These are phyloP conservation scores for Zaprionus inermis DNA, from an alignment of 1,140 invertebrate genomes.

Conservation along the genomic window DNA sequence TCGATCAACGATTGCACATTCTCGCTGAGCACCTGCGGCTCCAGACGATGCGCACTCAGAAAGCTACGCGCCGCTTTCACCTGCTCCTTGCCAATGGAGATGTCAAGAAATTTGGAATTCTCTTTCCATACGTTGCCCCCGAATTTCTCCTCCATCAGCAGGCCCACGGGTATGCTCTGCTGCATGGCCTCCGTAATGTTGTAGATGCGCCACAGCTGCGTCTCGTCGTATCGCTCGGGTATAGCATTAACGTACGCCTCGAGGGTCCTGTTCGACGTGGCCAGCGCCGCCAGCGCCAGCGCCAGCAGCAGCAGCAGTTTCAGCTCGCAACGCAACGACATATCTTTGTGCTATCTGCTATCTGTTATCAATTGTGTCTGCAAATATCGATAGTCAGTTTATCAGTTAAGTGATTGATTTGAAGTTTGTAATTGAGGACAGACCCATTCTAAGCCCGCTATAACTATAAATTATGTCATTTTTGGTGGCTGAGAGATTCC, in stretches of 20 bases:
- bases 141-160: slow-evolving; percentile 72
- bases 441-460: not conserved
- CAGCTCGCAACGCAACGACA: slow-evolving; percentile 4
- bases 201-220: slow-evolving; percentile 86
- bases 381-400: not conserved
- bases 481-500: not conserved
- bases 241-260: slow-evolving; percentile 58
- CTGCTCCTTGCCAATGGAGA: slow-evolving; percentile 72
- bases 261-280: slow-evolving; percentile 40
- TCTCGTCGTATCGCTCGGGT: slow-evolving; percentile 85
- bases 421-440: not conserved
- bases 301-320: slow-evolving; percentile 14
- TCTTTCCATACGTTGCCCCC: slow-evolving; percentile 82
- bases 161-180: slow-evolving; percentile 55
- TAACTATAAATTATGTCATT: not conserved
- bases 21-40: slow-evolving; percentile 46
- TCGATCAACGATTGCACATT: slow-evolving; percentile 77
- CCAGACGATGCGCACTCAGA: slow-evolving; percentile 56
- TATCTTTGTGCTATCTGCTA: slow-evolving; percentile 9
- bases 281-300: slow-evolving; percentile 5
- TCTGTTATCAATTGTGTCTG: slow-evolving; percentile 1
- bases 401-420: slow-evolving; percentile 21
- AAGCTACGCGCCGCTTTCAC: slow-evolving; percentile 70
- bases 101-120: slow-evolving; percentile 80
- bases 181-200: slow-evolving; percentile 73